A percentile compares a stretch with the other conserved stretches of the same genome.
Evolutionary conservation across 2,888 invertebrate species (phyloP).

Genomic region (Drosophila prolongata): DNA sequence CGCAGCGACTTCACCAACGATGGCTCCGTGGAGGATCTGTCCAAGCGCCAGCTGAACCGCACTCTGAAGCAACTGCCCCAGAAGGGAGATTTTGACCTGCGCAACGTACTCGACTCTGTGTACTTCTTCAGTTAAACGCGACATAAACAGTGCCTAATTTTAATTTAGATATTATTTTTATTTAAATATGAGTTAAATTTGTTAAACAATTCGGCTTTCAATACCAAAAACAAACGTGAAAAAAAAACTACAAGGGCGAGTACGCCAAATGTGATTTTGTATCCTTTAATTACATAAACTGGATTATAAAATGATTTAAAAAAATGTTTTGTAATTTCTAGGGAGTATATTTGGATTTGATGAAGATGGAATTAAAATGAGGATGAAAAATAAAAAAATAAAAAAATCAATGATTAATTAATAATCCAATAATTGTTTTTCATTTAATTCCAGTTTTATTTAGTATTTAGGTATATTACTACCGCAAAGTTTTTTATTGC

Average conservation of each 20-base stretch:
- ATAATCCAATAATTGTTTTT: neutral
- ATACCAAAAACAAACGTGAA: conserved; percentile 52
- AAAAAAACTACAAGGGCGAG: conserved; percentile 4
- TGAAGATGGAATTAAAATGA: too few relatives aligned
- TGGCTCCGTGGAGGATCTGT: conserved; percentile 85
- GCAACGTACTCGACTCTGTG: conserved; percentile 90
- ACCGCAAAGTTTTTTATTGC: conserved; percentile 4
- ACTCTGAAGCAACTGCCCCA: conserved; percentile 88
- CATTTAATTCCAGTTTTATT: conserved; percentile 8
- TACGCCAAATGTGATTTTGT: conserved; percentile 64
- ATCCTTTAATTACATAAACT: conserved; percentile 43
- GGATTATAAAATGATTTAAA: conserved; percentile 22
- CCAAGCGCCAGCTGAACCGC: conserved; percentile 88
- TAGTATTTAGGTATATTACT: conserved; percentile 1
- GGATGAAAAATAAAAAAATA: too few relatives aligned
- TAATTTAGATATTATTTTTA: conserved; percentile 50
- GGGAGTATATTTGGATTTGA: too few relatives aligned
- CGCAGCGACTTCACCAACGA: conserved; percentile 85
- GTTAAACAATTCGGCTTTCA: conserved; percentile 59
- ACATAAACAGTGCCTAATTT: conserved; percentile 59
- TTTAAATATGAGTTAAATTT: conserved; percentile 54
- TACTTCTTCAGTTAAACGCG: conserved; percentile 93
- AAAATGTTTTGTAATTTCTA: neutral
- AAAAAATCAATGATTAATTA: too few relatives aligned
- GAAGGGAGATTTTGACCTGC: conserved; percentile 91